Base-by-base conservation (phyloP, 2,797 vertebrate species). In the Botia almorhae region DNA sequence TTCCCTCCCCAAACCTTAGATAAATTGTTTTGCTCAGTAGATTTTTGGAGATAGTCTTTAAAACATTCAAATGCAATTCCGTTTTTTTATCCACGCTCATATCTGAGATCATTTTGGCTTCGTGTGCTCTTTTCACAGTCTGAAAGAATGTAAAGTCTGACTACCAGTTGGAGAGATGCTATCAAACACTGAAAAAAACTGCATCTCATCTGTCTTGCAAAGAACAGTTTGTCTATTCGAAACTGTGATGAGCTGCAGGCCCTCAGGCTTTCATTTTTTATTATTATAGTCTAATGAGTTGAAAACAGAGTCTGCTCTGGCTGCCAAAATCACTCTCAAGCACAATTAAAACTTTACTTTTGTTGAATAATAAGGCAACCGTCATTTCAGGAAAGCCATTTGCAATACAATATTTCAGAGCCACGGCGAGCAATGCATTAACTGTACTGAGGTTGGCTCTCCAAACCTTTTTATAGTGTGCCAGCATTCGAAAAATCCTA, bases 131-230 rank as follows among this genome's bases (percentile, higher is more conserved):
- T 11, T 33, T 26, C 64, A 13, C 69, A 39, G 26, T 77, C 69
- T 67, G n/a, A 21, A 12, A 69, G 50, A 43, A 26, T 10, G 33
- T 64, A 85, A 80, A 85, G 85, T 75, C 87, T 85, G 88, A 78
- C 86, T 83, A 84, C 82, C 77, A 86, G 76, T 81, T 61, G 69
- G 76, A 80, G 80, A 85, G 89, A 90, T 89, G 86, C 46, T 76
- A 83, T 88, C 85, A 86, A 81, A 84, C 85, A 83, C 83, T 77
- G 82, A 84, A 84, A 86, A 88, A 33, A 81, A 89, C 88, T 84
- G 70, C 82, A 74, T 78, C 74, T 86, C 85, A 86, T 87, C 86
- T 82, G 87, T 90, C 85, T 92, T 78, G 16, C 71, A 13, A 63
- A 81, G 70, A 85, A 87, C 82, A 80, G 81, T 69, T 76, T 73